A percentile compares a stretch with the other conserved stretches of the same genome.
These are phyloP conservation scores for Clarias macrocephalus DNA, from an alignment of 2,113 vertebrate genomes.

Conservation along the genomic window DNA sequence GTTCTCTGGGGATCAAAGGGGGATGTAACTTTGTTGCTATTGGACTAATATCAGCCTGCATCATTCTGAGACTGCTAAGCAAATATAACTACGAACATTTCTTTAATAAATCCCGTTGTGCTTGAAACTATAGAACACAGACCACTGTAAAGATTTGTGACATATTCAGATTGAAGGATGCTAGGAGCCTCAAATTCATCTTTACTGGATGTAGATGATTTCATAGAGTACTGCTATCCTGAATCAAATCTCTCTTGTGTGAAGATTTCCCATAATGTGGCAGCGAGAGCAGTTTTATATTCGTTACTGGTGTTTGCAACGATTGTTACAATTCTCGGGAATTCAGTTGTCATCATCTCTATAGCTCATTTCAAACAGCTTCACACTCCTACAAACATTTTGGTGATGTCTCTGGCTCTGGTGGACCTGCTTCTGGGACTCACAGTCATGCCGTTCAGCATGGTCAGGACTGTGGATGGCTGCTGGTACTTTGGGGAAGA, in stretches of 20 bases:
- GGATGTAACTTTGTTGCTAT: neutral
- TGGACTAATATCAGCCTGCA: neutral
- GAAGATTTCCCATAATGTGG: constrained; percentile 54
- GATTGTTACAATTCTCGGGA: constrained; percentile 59
- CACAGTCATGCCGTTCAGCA: constrained; percentile 63
- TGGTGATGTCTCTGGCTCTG: constrained; percentile 65
- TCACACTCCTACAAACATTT: constrained; percentile 64
- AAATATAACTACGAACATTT: neutral
- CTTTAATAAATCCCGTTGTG: neutral
- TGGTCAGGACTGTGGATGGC: constrained; percentile 51
- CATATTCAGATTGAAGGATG: neutral
- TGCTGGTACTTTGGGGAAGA: constrained; percentile 65
- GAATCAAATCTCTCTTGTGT: constrained; percentile 65
- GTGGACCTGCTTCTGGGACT: constrained; percentile 60
- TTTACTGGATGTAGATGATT: neutral
- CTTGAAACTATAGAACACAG: too few relatives aligned
- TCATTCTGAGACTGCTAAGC: neutral
- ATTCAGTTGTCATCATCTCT: constrained; percentile 62
- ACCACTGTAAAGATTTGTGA: neutral
- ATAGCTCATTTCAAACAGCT: constrained; percentile 63
- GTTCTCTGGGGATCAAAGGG: neutral
- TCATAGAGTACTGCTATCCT: constrained; percentile 61
- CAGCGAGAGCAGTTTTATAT: constrained; percentile 51
- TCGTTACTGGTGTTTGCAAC: constrained; percentile 52
- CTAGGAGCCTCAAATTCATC: neutral